Conservation (phyloP, 2,797 vertebrate species). For the Periophthalmus magnuspinnatus region DNA sequence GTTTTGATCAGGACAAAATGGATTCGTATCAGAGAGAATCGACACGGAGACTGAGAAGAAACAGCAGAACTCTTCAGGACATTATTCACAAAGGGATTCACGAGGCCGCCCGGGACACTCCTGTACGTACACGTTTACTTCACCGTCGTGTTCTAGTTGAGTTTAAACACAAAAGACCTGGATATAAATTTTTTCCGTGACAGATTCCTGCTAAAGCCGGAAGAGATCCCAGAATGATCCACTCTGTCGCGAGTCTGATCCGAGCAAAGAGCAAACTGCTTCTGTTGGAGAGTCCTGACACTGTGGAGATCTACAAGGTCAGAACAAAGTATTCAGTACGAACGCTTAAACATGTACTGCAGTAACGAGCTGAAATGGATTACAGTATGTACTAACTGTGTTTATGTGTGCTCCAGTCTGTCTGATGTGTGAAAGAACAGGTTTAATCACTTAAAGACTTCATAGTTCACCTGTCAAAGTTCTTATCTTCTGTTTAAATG, state of each 20-base stretch:
- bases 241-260: constrained; percentile 69
- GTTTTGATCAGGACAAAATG: constrained; percentile 27
- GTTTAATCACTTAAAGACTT: too few relatives aligned
- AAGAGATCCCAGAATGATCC: constrained; percentile 58
- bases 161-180: too few relatives aligned
- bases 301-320: constrained; percentile 74
- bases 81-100: constrained; percentile 43
- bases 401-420: too few relatives aligned
- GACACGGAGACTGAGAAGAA: constrained; percentile 57
- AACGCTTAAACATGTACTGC: background rate
- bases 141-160: too few relatives aligned
- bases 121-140: constrained; percentile 50
- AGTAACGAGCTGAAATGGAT: background rate
- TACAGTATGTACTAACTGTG: too few relatives aligned
- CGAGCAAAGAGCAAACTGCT: constrained; percentile 69
- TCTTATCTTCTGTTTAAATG: too few relatives aligned
- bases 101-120: constrained; percentile 51
- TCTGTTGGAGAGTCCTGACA: constrained; percentile 68
- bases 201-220: constrained; percentile 58
- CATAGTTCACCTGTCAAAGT: too few relatives aligned
- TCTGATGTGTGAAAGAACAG: too few relatives aligned
- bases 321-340: background rate
- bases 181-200: background rate
- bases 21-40: constrained; percentile 45
- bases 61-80: constrained; percentile 66